Base-by-base conservation (phyloP, 2,113 vertebrate genomes). In the Onychostruthus taczanowskii region DNA sequence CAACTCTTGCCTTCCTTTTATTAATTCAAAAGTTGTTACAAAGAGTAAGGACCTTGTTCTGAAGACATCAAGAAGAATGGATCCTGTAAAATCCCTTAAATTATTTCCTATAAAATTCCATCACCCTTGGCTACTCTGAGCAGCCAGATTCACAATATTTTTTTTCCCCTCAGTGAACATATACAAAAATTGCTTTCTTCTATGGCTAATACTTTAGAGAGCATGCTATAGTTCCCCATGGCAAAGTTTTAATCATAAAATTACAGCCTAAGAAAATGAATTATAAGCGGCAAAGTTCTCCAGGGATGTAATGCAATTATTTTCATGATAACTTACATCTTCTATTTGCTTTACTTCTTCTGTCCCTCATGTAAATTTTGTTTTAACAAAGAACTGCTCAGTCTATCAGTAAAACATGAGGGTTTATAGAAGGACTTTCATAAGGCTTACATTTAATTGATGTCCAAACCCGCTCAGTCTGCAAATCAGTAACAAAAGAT, bases 401-500 rank as follows among this genome's bases (percentile, higher is more conserved):
- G 81, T 92, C 91, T 94, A 16, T 84, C 76, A 68, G 90, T 87
- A 96, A 97, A 96, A 92, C 69, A 79, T 84, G 86, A 88, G 86
- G 30, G 37, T 93, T 96, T 87, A 83, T 56, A 93, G 90, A 91
- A 63, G 53, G 59, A 55, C 84, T 90, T 96, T 82, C 84, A 88
- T 88, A 93, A 93, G 58, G 62, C 59, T 94, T 95, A 63, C 62
- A 90, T 89, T 94, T 96, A 86, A 94, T 93, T 50, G 63, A 93
- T 84, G 72, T 93, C 80, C 96, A 91, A 89, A 93, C 64, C 84
- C 67, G 93, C 70, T 95, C 79, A 96, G 92, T 82, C 84, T 93
- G 94, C 86, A 94, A 96, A 96, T 96, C 94, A 87, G 55, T 96
- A 96, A 96, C 87, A 95, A 92, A 96, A 96, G 87, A 89, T 10